phyloP scores from a whole-genome alignment of 2,888 invertebrate species.

The Nezara viridula region DNA sequence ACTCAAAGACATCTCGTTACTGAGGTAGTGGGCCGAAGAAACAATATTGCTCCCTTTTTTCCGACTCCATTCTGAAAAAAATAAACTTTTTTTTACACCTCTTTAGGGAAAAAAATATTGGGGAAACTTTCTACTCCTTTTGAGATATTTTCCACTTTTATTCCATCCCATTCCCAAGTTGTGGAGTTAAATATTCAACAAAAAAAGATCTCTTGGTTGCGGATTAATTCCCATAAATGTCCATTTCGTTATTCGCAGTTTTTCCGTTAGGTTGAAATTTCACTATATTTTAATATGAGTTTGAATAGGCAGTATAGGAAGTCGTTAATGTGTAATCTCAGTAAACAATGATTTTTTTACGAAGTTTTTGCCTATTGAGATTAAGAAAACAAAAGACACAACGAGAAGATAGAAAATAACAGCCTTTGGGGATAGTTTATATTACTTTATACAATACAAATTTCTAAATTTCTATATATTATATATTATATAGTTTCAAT shows the following conservation, averaged over 20 bases:
- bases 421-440: too few species aligned
- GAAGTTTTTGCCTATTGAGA: too few species aligned
- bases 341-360: too few species aligned
- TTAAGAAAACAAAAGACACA: too few species aligned
- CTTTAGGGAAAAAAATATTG: not conserved
- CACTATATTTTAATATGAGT: too few species aligned
- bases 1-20: constrained; percentile 19
- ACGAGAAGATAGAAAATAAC: too few species aligned
- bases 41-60: not conserved
- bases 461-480: too few species aligned
- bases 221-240: not conserved
- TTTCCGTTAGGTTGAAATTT: too few species aligned
- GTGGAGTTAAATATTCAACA: not conserved
- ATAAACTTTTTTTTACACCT: not conserved
- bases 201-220: not conserved
- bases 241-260: not conserved
- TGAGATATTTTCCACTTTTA: constrained; percentile 3
- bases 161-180: not conserved
- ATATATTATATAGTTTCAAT: too few species aligned
- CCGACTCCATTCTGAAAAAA: not conserved
- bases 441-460: too few species aligned
- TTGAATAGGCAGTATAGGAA: too few species aligned
- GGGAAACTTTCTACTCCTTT: not conserved
- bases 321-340: too few species aligned
- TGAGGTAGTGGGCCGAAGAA: not conserved